A percentile compares a stretch with the other conserved stretches of the same genome.
Conservation (phyloP, 2,888 invertebrate species). For the Hydropsyche betteni region DNA sequence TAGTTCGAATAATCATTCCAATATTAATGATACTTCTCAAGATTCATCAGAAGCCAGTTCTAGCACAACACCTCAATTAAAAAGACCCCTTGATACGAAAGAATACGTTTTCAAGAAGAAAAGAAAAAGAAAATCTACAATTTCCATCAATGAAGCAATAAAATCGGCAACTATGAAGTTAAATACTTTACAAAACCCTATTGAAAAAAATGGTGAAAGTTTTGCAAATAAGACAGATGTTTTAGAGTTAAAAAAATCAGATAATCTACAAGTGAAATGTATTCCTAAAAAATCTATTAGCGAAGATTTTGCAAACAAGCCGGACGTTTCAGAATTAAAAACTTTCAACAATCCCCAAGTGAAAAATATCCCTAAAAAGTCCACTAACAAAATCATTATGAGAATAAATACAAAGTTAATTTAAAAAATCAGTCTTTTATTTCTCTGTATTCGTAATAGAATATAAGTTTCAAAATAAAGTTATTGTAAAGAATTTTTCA, state of each 20-base stretch:
- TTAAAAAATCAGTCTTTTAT: not conserved
- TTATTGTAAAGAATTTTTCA: not conserved
- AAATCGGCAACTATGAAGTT: not conserved
- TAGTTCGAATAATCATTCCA: not conserved
- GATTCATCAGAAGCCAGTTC: not conserved
- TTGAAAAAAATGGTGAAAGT: no score
- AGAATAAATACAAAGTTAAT: conserved; percentile 54
- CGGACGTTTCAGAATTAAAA: no score
- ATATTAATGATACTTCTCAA: not conserved
- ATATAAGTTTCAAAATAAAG: no score
- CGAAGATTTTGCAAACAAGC: no score
- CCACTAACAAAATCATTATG: conserved; percentile 61
- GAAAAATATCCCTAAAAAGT: conserved; percentile 56
- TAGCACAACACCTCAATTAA: not conserved
- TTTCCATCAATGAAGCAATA: not conserved
- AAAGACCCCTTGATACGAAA: conserved; percentile 5
- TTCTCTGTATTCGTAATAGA: no score
- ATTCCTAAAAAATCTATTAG: no score
- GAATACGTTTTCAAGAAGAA: conserved; percentile 47
- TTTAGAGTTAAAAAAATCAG: no score
- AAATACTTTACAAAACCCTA: no score
- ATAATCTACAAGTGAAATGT: no score
- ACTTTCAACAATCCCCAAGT: conserved; percentile 55
- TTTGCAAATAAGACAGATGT: no score
- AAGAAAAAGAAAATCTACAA: conserved; percentile 19